A percentile compares a stretch with the other conserved stretches of the same genome.
Conservation (phyloP, 2,113 vertebrate genomes). For the Arenaria interpres region DNA sequence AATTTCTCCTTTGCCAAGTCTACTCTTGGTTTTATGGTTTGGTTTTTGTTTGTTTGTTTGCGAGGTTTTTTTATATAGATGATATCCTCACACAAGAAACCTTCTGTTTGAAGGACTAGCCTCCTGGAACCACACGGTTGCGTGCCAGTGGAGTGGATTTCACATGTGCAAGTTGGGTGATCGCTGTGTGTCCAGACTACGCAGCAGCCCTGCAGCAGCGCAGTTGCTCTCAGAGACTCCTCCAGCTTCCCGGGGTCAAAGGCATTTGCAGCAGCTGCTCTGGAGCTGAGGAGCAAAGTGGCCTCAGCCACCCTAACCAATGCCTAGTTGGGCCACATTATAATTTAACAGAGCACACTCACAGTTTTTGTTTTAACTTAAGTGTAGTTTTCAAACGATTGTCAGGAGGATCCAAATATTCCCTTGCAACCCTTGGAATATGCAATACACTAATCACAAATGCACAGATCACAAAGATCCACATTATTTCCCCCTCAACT, state of each 20-base stretch:
- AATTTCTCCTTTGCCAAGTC: neutral
- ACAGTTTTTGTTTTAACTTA: neutral
- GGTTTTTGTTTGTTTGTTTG: too few species aligned
- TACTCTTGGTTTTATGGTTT: neutral
- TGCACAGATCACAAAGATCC: neutral
- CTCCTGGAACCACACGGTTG: neutral
- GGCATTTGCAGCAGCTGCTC: neutral
- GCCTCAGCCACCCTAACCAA: neutral
- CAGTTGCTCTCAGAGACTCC: neutral
- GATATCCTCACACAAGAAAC: neutral
- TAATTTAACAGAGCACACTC: neutral
- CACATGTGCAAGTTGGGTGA: rapidly evolving
- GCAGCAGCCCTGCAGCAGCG: neutral
- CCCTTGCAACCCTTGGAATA: neutral
- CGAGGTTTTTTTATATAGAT: neutral
- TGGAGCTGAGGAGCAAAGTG: neutral
- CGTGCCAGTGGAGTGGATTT: neutral
- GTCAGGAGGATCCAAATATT: neutral
- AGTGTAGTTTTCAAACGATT: neutral
- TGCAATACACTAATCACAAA: neutral
- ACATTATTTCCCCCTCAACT: neutral
- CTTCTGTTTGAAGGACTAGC: neutral
- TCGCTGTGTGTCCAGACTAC: rapidly evolving
- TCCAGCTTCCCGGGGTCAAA: neutral
- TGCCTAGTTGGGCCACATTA: neutral